Percentiles rank a stretch among this genome's conserved stretches.
Conservation (phyloP, 2,888 invertebrate species). For the Macrosiphum euphorbiae region DNA sequence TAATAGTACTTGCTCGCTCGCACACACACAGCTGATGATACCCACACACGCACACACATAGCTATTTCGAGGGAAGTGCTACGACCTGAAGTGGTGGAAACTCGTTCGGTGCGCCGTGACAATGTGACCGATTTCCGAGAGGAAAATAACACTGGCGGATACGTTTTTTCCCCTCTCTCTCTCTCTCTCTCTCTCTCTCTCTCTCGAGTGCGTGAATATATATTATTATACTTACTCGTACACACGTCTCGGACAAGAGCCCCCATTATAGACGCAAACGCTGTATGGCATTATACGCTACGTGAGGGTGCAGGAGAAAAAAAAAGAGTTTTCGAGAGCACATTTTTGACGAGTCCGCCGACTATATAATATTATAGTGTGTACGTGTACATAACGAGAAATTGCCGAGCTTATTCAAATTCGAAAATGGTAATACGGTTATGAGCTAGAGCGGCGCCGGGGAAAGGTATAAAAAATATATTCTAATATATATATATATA, state of each 20-base stretch:
- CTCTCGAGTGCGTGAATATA: conserved; percentile 4
- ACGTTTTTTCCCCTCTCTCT: conserved; percentile 18
- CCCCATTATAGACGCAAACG: conserved; percentile 22
- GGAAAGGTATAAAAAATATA: conserved; percentile 35
- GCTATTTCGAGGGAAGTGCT: conserved; percentile 15
- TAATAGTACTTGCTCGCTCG: not conserved
- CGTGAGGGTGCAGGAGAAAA: not conserved
- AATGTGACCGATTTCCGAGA: conserved; percentile 52
- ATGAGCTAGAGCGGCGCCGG: not conserved
- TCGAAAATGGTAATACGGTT: conserved; percentile 31
- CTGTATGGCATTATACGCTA: not conserved
- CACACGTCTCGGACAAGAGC: conserved; percentile 34
- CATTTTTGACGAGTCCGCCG: not conserved
- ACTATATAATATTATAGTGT: too few species aligned
- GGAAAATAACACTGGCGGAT: conserved; percentile 42
- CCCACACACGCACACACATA: not conserved
- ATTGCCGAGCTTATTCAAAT: conserved; percentile 25
- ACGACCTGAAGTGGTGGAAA: conserved; percentile 44
- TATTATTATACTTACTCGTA: not conserved
- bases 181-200: too few species aligned
- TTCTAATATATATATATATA: not conserved
- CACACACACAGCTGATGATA: not conserved
- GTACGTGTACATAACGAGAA: not conserved
- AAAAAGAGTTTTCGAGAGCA: conserved; percentile 4
- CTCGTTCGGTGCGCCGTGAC: conserved; percentile 42